A percentile compares a stretch with the other conserved stretches of the same genome.
Evolutionary conservation across 2,113 vertebrate genomes (phyloP).

Genomic region (Dunckerocampus dactyliophorus): DNA sequence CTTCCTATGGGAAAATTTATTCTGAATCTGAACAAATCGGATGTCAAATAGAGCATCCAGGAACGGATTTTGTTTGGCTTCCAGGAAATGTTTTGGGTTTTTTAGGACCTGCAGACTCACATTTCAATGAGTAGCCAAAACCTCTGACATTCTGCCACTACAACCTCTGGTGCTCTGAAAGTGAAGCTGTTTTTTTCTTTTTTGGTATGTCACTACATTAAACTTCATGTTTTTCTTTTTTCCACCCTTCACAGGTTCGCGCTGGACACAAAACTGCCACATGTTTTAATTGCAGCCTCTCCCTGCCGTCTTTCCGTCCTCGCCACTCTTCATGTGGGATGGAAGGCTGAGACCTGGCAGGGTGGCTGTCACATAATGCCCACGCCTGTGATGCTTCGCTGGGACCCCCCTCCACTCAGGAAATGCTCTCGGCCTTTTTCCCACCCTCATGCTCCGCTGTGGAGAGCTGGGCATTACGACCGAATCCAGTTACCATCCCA

Average conservation of each 20-base stretch:
- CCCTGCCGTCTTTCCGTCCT: slow-evolving; percentile 19
- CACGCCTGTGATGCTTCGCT: slow-evolving; percentile 71
- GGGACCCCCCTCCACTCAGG: slow-evolving; percentile 73
- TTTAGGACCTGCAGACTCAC: neutral
- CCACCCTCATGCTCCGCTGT: slow-evolving; percentile 70
- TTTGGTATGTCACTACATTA: neutral
- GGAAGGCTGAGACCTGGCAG: slow-evolving; percentile 58
- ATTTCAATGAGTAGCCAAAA: neutral
- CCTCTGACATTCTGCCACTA: neutral
- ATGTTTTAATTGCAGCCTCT: slow-evolving; percentile 13
- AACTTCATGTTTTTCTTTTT: slow-evolving; percentile 1
- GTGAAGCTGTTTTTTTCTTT: neutral
- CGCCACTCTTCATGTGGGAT: slow-evolving; percentile 49
- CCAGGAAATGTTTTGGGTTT: too few relatives aligned
- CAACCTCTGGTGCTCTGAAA: neutral
- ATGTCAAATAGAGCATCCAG: too few relatives aligned
- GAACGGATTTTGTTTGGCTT: too few relatives aligned
- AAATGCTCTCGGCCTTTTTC: slow-evolving; percentile 73
- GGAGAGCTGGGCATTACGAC: slow-evolving; percentile 64
- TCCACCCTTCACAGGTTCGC: neutral
- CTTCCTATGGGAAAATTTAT: too few relatives aligned
- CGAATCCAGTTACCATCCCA: slow-evolving; percentile 67
- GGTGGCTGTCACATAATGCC: slow-evolving; percentile 66
- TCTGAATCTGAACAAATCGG: too few relatives aligned
- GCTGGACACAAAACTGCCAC: slow-evolving; percentile 6